Percentiles rank a stretch among this genome's conserved stretches.
Conservation (phyloP, 1,140 invertebrate species). For the Venturia canescens region DNA sequence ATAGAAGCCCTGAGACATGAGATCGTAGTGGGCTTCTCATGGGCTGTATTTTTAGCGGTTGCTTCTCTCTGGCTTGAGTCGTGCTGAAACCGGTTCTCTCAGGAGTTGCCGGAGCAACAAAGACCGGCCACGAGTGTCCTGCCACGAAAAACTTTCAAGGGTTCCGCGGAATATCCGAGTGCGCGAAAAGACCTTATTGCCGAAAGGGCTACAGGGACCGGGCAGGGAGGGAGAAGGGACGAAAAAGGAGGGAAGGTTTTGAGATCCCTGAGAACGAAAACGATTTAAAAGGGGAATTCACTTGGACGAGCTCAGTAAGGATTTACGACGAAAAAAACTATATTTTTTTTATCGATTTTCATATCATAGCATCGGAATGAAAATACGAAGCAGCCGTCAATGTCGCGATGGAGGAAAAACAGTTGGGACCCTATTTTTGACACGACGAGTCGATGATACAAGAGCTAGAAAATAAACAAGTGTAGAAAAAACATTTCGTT, state of each 20-base stretch:
- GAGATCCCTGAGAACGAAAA: not conserved
- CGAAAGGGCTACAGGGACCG: not conserved
- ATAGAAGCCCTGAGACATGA: not conserved
- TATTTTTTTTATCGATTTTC: not conserved
- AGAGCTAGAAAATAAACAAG: not conserved
- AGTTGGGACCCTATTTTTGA: not conserved
- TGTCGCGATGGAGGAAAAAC: not conserved
- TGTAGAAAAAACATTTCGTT: not conserved
- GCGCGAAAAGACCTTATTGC: not conserved
- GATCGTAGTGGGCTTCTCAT: not conserved
- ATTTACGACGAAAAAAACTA: not conserved
- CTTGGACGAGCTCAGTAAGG: too few species aligned
- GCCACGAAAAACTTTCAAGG: not conserved
- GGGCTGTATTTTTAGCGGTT: conserved; percentile 55
- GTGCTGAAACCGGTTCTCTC: conserved; percentile 50
- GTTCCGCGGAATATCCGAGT: not conserved
- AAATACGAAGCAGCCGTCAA: too few species aligned
- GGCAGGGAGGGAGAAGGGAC: not conserved
- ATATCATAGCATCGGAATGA: not conserved
- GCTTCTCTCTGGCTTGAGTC: conserved; percentile 34
- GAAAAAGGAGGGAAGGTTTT: not conserved
- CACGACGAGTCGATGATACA: not conserved
- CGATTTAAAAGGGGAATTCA: not conserved
- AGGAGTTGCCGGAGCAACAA: conserved; percentile 22
- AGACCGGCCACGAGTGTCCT: conserved; percentile 9